Percentiles rank a stretch among this genome's conserved stretches.
Conservation (phyloP, 1,140 invertebrate species). For the Aphidius ervi region DNA sequence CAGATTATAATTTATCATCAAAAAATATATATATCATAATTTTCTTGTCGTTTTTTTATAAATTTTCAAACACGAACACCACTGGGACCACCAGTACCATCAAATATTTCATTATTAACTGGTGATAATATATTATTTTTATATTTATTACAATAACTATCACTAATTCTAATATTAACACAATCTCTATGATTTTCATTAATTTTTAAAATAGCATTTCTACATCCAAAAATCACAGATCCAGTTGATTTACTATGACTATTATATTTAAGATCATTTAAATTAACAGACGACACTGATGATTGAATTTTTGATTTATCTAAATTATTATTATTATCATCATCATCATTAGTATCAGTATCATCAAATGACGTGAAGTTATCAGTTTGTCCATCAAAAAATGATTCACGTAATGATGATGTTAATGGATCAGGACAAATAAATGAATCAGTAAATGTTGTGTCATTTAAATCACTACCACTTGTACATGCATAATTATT, state of each 20-base stretch:
- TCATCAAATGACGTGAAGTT: slow-evolving; percentile 46
- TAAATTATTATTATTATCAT: neutral
- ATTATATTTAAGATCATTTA: slow-evolving; percentile 22
- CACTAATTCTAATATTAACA: too few species aligned
- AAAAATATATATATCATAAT: too few species aligned
- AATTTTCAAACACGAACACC: too few species aligned
- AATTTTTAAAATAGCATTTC: slow-evolving; percentile 4
- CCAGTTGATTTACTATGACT: slow-evolving; percentile 11
- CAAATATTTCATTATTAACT: too few species aligned
- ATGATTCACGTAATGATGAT: slow-evolving; percentile 45
- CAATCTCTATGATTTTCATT: too few species aligned
- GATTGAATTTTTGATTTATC: slow-evolving; percentile 23
- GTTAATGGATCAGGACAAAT: slow-evolving; percentile 42
- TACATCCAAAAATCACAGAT: slow-evolving; percentile 7
- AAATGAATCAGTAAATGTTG: slow-evolving; percentile 42
- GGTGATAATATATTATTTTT: too few species aligned
- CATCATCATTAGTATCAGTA: slow-evolving; percentile 30
- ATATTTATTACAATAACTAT: too few species aligned
- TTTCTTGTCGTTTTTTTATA: too few species aligned
- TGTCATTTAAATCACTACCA: slow-evolving; percentile 41
- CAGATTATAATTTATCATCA: too few species aligned
- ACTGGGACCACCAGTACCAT: too few species aligned
- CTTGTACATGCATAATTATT: slow-evolving; percentile 44
- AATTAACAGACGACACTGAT: slow-evolving; percentile 33
- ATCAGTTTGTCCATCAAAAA: slow-evolving; percentile 42